Percentiles rank a stretch among this genome's conserved stretches.
phyloP scores from a whole-genome alignment of 2,797 vertebrate species.

The Heteromormyrus szaboi region DNA sequence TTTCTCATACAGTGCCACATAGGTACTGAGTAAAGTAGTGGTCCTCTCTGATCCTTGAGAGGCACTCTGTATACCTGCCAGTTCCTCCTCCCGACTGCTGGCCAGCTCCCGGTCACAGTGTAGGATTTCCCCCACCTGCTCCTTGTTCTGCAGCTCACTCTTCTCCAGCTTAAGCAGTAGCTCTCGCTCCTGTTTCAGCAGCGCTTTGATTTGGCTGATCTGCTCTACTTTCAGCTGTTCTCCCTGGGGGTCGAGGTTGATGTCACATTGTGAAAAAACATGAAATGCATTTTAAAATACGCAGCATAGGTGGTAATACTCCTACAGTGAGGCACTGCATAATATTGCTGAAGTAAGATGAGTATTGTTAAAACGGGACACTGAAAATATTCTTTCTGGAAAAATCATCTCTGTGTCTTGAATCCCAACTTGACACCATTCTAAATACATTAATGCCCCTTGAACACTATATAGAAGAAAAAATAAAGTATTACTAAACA shows the following conservation, averaged over 20 bases:
- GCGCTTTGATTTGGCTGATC: constrained; percentile 33
- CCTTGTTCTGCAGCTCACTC: constrained; percentile 46
- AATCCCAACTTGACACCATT: neutral
- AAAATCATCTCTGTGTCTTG: neutral
- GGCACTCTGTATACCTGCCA: constrained; percentile 51
- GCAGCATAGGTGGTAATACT: neutral
- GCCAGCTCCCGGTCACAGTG: constrained; percentile 53
- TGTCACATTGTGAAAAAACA: neutral
- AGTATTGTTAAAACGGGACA: neutral
- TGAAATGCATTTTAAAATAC: neutral
- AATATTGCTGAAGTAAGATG: neutral
- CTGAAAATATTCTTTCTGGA: neutral
- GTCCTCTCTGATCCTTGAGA: neutral
- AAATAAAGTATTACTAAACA: neutral
- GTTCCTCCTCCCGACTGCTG: constrained; percentile 53
- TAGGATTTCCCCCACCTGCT: constrained; percentile 56
- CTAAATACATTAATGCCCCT: neutral
- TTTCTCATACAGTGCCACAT: neutral
- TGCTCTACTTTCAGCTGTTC: constrained; percentile 55
- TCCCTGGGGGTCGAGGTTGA: constrained; percentile 43
- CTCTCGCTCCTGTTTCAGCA: constrained; percentile 51
- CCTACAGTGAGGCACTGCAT: neutral
- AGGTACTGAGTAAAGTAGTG: neutral
- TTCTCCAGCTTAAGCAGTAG: constrained; percentile 44
- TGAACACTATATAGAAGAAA: neutral